A percentile compares a stretch with the other conserved stretches of the same genome.
Conservation (phyloP, 2,113 vertebrate genomes). For the Pithys albifrons region DNA sequence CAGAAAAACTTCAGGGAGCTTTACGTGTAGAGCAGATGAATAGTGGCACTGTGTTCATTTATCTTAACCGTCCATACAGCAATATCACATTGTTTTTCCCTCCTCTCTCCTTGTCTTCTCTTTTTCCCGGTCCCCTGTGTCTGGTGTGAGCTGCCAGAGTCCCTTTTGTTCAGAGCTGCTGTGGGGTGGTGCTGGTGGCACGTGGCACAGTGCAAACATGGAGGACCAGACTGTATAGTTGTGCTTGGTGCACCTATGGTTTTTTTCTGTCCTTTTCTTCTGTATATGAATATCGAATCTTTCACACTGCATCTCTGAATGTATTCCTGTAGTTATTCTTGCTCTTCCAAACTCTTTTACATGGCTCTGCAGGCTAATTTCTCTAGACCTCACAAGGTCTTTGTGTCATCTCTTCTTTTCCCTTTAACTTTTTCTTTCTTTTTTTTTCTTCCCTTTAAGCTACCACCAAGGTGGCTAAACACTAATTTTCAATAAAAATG, state of each 20-base stretch:
- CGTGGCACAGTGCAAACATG: fast-evolving
- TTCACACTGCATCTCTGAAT: background rate
- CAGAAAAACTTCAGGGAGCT: background rate
- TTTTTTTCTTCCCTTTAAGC: background rate
- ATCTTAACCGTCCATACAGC: background rate
- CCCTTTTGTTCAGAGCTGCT: background rate
- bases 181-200: background rate
- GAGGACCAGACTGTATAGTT: background rate
- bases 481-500: background rate
- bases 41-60: background rate
- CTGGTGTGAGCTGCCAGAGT: background rate
- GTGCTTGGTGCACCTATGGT: background rate
- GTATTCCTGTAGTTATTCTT: background rate
- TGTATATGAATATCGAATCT: background rate
- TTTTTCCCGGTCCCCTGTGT: fast-evolving
- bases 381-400: background rate
- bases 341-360: background rate
- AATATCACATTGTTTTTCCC: background rate
- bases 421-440: background rate
- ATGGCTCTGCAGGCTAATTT: background rate
- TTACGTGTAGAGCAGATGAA: background rate
- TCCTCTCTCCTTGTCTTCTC: background rate
- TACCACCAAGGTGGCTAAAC: background rate
- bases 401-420: background rate
- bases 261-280: background rate